phyloP scores from a whole-genome alignment of 2,113 vertebrate genomes.

The Petrocephalus microphthalmus region DNA sequence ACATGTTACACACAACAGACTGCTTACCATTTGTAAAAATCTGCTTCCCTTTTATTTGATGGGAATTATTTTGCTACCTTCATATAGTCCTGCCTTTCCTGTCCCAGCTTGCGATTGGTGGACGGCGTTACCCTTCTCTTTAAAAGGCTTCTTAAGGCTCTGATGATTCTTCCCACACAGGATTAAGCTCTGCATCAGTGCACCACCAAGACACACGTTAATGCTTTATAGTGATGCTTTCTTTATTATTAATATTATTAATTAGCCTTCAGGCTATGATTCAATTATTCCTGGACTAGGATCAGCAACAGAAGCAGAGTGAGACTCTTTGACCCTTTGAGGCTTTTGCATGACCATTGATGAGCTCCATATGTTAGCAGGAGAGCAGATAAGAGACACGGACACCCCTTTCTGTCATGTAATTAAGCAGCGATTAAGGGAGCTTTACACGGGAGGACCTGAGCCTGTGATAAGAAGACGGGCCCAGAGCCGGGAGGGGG shows the following conservation, averaged over 20 bases:
- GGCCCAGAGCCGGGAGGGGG: conserved; percentile 29
- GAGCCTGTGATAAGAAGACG: conserved; percentile 55
- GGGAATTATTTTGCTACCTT: background rate
- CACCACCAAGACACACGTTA: background rate
- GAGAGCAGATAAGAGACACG: conserved; percentile 49
- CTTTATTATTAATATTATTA: background rate
- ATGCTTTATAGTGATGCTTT: background rate
- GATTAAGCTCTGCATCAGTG: background rate
- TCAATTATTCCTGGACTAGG: background rate
- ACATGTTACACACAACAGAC: background rate
- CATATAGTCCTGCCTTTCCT: background rate
- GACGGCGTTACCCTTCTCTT: background rate
- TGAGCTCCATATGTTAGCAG: conserved; percentile 41
- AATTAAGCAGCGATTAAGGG: conserved; percentile 64
- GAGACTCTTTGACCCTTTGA: conserved; percentile 21
- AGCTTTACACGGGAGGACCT: conserved; percentile 45
- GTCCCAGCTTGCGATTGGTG: background rate
- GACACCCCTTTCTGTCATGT: conserved; percentile 48
- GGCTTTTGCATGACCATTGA: conserved; percentile 35
- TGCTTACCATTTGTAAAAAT: background rate
- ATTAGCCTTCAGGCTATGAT: background rate
- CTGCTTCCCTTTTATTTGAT: background rate
- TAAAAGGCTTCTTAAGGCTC: background rate
- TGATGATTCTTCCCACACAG: background rate
- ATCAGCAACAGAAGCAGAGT: background rate